A percentile compares a stretch with the other conserved stretches of the same genome.
phyloP scores from a whole-genome alignment of 2,797 vertebrate species.

The Eulemur coronatus region DNA sequence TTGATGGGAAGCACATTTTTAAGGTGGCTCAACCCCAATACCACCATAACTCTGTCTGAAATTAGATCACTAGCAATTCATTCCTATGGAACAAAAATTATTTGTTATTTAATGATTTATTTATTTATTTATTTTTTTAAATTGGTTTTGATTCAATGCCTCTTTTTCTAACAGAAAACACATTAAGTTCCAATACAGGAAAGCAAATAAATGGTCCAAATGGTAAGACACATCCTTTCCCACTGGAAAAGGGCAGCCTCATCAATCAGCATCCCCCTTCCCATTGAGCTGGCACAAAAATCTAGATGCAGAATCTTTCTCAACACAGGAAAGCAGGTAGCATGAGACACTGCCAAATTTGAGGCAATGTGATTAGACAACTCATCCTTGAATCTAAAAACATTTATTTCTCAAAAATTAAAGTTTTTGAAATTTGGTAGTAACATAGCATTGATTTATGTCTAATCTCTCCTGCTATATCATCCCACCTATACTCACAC shows the following conservation, averaged over 20 bases:
- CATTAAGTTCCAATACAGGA: not conserved
- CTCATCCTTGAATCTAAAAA: not conserved
- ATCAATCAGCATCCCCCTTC: not conserved
- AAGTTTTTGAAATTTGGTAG: not conserved
- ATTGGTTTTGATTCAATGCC: not conserved
- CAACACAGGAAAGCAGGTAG: not conserved
- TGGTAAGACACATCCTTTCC: not conserved
- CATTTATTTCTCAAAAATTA: not conserved
- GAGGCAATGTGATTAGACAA: not conserved
- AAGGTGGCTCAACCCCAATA: not conserved
- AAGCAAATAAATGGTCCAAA: not conserved
- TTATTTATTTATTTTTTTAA: not conserved
- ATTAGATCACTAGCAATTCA: not conserved
- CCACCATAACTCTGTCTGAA: not conserved
- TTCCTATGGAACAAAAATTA: not conserved
- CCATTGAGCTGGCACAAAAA: not conserved
- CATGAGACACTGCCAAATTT: not conserved
- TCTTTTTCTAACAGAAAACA: not conserved
- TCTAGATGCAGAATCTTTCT: not conserved
- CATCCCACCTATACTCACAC: not conserved
- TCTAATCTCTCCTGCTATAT: not conserved
- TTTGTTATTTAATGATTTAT: not conserved
- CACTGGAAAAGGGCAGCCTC: not conserved
- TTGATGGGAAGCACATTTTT: not conserved
- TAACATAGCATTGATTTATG: not conserved